phyloP scores from a whole-genome alignment of 2,113 vertebrate species.

The Chloropsis cyanopogon region DNA sequence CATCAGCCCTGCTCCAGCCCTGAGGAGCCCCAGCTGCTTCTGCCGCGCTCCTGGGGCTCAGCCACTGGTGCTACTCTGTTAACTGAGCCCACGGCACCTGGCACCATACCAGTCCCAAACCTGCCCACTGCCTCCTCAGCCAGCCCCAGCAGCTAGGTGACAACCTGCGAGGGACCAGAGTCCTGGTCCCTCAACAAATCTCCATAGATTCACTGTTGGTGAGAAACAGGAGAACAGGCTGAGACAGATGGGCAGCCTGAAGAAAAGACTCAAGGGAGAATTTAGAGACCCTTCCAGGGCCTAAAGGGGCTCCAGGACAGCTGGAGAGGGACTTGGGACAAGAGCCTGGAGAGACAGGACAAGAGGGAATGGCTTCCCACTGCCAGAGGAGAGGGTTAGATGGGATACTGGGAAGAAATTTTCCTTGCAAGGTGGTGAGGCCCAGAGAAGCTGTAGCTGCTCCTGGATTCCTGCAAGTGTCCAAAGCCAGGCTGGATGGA shows the following conservation, averaged over 20 bases:
- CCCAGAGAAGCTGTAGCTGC: neutral
- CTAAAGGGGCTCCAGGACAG: neutral
- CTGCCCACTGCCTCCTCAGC: neutral
- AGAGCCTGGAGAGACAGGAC: neutral
- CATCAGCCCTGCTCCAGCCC: neutral
- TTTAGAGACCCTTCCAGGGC: neutral
- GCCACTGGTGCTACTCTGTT: accelerated
- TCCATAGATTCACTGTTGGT: neutral
- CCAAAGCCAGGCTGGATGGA: neutral
- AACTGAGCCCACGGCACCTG: neutral
- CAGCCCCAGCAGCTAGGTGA: neutral
- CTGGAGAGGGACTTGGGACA: neutral
- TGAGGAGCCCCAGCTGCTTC: neutral
- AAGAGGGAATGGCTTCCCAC: neutral
- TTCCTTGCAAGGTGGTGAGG: accelerated
- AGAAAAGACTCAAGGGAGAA: neutral
- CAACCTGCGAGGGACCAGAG: neutral
- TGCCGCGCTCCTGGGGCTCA: neutral
- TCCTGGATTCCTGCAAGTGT: neutral
- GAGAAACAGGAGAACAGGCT: neutral
- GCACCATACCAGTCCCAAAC: neutral
- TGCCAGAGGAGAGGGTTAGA: neutral
- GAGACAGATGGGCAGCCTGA: neutral
- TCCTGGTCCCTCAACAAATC: neutral
- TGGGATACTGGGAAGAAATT: neutral